These are phyloP conservation scores for Mallotus villosus DNA, from an alignment of 2,797 vertebrate genomes.

Conservation along the genomic window DNA sequence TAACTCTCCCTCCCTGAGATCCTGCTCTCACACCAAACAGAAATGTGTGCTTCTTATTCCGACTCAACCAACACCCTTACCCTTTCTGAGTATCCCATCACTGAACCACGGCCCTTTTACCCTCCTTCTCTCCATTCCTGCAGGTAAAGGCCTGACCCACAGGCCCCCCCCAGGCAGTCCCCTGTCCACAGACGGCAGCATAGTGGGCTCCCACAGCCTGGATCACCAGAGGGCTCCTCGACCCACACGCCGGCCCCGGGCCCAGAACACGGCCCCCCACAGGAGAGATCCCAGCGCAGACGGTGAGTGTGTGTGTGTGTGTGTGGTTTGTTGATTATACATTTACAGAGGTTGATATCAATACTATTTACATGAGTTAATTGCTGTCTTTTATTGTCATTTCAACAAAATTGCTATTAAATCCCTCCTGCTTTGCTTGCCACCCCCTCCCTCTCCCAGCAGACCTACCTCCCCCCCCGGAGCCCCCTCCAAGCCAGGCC, in stretches of 20 bases:
- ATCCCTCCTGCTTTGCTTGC: neutral
- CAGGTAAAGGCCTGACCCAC: slow-evolving; percentile 93
- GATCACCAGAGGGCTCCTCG: slow-evolving; percentile 86
- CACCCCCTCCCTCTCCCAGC: slow-evolving; percentile 21
- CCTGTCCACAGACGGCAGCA: slow-evolving; percentile 94
- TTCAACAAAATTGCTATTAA: neutral
- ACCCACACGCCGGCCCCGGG: slow-evolving; percentile 92
- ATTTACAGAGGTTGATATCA: neutral
- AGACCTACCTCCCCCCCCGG: slow-evolving; percentile 99
- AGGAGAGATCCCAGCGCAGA: slow-evolving; percentile 90
- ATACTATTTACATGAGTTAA: neutral
- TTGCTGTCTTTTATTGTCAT: neutral
- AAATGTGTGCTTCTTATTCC: neutral
- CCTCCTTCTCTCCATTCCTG: neutral
- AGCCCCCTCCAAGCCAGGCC: slow-evolving; percentile 93
- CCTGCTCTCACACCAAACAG: neutral
- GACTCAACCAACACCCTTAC: neutral
- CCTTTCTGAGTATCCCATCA: slow-evolving; percentile 3
- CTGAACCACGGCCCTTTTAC: slow-evolving; percentile 11
- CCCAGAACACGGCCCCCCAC: slow-evolving; percentile 84
- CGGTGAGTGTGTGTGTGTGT: slow-evolving; percentile 76
- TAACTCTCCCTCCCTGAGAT: slow-evolving; percentile 13
- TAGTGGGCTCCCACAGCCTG: slow-evolving; percentile 86
- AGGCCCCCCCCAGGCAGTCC: slow-evolving; percentile 91
- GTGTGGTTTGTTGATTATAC: neutral